Evolutionary conservation across 1,140 invertebrate genomes (phyloP).

Genomic region (Penaeus chinensis): DNA sequence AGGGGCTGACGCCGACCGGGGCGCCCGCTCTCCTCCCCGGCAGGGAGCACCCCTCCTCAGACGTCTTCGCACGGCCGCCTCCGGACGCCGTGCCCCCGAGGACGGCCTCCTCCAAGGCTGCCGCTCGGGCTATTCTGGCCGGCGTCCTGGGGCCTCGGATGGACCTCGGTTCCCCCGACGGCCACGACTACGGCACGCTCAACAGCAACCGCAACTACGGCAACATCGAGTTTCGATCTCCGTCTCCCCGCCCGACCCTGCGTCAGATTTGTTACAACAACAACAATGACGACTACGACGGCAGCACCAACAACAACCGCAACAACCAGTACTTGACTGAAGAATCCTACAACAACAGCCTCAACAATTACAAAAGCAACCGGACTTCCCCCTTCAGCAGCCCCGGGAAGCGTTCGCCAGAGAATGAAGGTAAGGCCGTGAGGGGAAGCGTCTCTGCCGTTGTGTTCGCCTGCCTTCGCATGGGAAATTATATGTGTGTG

Average conservation of each 20-base stretch:
- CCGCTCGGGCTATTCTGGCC: constrained; percentile 39
- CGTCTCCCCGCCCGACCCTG: too few species aligned
- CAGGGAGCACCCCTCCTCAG: neutral
- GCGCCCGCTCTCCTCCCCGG: neutral
- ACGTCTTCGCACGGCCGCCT: neutral
- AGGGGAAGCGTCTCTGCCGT: too few species aligned
- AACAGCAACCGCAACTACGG: neutral
- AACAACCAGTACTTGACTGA: neutral
- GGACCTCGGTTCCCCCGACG: neutral
- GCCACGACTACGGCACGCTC: neutral
- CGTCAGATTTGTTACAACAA: neutral
- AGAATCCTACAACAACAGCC: neutral
- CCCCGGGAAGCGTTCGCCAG: too few species aligned
- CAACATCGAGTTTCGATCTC: too few species aligned
- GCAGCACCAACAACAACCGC: neutral
- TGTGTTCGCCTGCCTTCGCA: too few species aligned
- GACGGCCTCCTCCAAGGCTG: constrained; percentile 22
- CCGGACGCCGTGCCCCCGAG: constrained; percentile 11
- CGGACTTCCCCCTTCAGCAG: neutral
- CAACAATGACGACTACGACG: neutral
- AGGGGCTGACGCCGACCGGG: neutral
- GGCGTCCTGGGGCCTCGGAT: constrained; percentile 24
- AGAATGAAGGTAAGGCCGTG: too few species aligned
- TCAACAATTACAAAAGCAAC: neutral
- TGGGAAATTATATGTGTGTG: too few species aligned